These are phyloP conservation scores for Laticauda laticaudata DNA, from an alignment of 2,113 vertebrate genomes.

Conservation along the genomic window DNA sequence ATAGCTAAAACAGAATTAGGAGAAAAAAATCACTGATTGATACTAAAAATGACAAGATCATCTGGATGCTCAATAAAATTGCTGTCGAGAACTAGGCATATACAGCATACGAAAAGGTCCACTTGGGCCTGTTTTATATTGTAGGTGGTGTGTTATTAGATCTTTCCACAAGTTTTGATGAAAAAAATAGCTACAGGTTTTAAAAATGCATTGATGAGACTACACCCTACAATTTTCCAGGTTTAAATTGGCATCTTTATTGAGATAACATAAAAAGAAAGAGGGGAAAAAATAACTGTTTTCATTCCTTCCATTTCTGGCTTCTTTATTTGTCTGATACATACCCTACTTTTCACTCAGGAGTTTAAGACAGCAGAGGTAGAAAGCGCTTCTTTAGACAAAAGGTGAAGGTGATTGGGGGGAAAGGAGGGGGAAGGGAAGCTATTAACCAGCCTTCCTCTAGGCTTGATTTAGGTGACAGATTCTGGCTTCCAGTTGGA, in stretches of 20 bases:
- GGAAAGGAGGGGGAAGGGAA: neutral
- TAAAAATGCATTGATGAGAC: neutral
- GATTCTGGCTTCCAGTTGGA: neutral
- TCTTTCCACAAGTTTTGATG: neutral
- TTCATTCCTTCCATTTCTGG: neutral
- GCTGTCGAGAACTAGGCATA: neutral
- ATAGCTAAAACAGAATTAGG: neutral
- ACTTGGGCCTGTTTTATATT: neutral
- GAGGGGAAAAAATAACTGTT: neutral
- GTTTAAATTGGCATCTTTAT: neutral
- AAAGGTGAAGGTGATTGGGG: neutral
- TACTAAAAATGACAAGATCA: neutral
- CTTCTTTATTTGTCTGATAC: neutral
- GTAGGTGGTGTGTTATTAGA: neutral
- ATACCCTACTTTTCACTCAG: neutral
- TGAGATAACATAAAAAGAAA: neutral
- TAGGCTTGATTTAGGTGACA: neutral
- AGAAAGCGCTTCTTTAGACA: neutral
- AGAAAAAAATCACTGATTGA: neutral
- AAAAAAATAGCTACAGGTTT: neutral
- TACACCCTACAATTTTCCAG: neutral
- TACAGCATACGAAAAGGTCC: neutral
- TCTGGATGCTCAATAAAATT: neutral
- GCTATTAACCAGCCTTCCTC: neutral
- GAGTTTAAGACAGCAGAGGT: neutral